These are phyloP conservation scores for Heptranchias perlo DNA, from an alignment of 2,113 vertebrate species.

Conservation along the genomic window DNA sequence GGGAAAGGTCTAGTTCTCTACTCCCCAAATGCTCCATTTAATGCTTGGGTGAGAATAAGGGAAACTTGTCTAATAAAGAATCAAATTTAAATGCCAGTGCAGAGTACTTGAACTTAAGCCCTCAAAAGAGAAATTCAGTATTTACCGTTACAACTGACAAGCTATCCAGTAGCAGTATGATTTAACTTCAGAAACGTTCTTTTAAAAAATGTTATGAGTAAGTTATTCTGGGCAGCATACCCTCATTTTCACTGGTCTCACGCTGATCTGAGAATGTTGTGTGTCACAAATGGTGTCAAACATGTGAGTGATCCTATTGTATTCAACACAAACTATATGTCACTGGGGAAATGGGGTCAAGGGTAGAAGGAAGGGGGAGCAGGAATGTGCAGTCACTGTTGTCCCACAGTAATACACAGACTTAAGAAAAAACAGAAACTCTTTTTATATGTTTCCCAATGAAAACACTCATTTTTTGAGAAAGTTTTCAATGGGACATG, in stretches of 20 bases:
- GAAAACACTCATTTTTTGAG: slow-evolving; percentile 1
- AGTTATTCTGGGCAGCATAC: not conserved
- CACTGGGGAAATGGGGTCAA: not conserved
- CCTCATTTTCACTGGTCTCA: not conserved
- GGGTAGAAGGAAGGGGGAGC: not conserved
- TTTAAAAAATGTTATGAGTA: not conserved
- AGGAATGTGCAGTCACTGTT: not conserved
- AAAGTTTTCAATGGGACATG: not conserved
- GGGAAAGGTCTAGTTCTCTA: not conserved
- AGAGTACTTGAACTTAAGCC: not conserved
- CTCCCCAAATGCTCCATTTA: not conserved
- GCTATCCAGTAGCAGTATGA: not conserved
- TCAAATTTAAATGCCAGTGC: slow-evolving; percentile 13
- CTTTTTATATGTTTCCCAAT: not conserved
- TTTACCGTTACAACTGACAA: not conserved
- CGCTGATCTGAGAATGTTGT: not conserved
- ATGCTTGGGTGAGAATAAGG: slow-evolving; percentile 18
- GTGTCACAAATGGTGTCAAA: not conserved
- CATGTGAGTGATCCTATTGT: not conserved
- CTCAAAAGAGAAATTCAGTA: not conserved
- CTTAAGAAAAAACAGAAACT: not conserved
- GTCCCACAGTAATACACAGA: not conserved
- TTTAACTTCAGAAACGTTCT: not conserved
- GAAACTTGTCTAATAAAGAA: not conserved
- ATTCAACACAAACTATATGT: not conserved